Conservation (phyloP, 1,140 invertebrate genomes). For the Meloidogyne exigua region DNA sequence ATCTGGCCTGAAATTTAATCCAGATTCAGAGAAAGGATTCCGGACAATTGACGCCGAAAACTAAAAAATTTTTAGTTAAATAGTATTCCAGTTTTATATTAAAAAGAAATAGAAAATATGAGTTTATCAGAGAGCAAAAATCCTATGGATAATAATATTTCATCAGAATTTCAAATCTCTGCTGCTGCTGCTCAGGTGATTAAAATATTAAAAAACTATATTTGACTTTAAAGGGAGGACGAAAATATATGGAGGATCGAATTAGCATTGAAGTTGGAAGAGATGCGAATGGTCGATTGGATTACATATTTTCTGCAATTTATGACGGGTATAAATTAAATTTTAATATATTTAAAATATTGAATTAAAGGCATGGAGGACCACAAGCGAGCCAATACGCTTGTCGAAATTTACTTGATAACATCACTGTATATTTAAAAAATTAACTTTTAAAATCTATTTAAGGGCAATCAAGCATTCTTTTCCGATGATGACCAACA, state of each 20-base stretch:
- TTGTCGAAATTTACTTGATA: slow-evolving; percentile 32
- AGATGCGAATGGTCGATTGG: slow-evolving; percentile 23
- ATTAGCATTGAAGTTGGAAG: slow-evolving; percentile 36
- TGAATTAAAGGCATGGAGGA: background rate
- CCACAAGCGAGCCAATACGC: slow-evolving; percentile 38
- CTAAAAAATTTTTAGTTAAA: no score
- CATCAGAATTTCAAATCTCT: slow-evolving; percentile 30
- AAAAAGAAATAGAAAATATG: background rate
- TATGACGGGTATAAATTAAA: slow-evolving; percentile 28
- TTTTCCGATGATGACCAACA: slow-evolving; percentile 36
- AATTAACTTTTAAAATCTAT: background rate
- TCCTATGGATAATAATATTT: slow-evolving; percentile 16
- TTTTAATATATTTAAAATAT: background rate
- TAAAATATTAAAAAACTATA: background rate
- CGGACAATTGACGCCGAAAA: no score
- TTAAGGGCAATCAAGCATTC: slow-evolving; percentile 33
- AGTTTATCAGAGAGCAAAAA: background rate
- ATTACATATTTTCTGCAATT: slow-evolving; percentile 32
- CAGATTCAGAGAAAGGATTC: no score
- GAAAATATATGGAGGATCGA: slow-evolving; percentile 43
- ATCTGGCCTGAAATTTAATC: no score
- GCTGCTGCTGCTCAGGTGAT: slow-evolving; percentile 33
- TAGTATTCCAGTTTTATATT: no score
- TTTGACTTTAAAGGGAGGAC: slow-evolving; percentile 31
- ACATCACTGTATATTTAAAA: slow-evolving; percentile 24